Evolutionary conservation across 2,113 vertebrate species (phyloP).

Genomic region (Bubo scandiacus): DNA sequence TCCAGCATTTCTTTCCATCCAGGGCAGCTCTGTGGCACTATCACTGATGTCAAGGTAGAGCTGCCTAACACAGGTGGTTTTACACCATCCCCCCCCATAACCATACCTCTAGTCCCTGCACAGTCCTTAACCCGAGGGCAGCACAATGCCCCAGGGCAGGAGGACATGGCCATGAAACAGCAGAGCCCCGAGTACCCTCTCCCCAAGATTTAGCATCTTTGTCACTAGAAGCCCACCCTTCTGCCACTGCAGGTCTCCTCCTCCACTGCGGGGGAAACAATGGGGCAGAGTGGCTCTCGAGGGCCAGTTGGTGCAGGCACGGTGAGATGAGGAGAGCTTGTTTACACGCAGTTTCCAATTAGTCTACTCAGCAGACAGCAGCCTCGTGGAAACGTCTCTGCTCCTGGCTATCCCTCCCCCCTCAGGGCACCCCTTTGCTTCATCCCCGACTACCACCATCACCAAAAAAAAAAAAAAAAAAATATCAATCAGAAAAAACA

Average conservation of each 20-base stretch:
- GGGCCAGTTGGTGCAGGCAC: not conserved
- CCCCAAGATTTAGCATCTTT: not conserved
- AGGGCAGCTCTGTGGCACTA: not conserved
- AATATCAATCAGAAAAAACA: not conserved
- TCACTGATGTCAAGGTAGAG: not conserved
- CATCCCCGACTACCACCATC: not conserved
- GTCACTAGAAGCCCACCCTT: not conserved
- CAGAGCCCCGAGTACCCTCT: not conserved
- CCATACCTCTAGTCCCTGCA: too few relatives aligned
- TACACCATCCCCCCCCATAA: not conserved
- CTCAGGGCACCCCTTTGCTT: not conserved
- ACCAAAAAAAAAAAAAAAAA: not conserved
- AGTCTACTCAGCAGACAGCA: not conserved
- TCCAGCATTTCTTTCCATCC: not conserved
- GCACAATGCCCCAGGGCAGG: rapidly evolving
- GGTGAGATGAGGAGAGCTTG: not conserved
- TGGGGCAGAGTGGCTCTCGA: not conserved
- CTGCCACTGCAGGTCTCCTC: not conserved
- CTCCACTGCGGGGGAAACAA: rapidly evolving
- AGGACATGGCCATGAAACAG: rapidly evolving
- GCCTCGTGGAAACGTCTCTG: not conserved
- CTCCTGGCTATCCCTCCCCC: not conserved
- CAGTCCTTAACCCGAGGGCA: not conserved
- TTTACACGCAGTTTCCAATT: not conserved
- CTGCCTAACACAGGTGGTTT: not conserved